Evolutionary conservation across 2,113 vertebrate genomes (phyloP).

Genomic region (Brachyhypopomus occidentalis): DNA sequence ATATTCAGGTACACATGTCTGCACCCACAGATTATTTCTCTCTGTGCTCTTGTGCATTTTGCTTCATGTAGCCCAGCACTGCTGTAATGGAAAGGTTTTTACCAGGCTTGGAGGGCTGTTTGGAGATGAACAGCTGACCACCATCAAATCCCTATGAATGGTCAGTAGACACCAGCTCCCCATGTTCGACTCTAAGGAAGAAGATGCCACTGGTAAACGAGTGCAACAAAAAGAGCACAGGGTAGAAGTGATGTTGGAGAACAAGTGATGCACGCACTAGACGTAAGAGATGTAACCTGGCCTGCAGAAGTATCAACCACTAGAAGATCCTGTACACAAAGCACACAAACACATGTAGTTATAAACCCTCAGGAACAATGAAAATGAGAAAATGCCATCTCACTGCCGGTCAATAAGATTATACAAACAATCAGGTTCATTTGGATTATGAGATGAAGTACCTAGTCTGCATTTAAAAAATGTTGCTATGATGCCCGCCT

Average conservation of each 20-base stretch:
- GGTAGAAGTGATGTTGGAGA: background rate
- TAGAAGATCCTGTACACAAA: constrained; percentile 73
- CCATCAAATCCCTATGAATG: constrained; percentile 85
- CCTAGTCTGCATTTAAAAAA: background rate
- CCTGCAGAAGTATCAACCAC: constrained; percentile 74
- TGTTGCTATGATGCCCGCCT: background rate
- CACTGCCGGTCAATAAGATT: background rate
- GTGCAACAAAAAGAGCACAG: background rate
- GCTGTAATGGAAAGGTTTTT: constrained; percentile 50
- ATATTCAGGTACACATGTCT: constrained; percentile 50
- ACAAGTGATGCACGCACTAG: constrained; percentile 66
- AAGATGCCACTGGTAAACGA: constrained; percentile 13
- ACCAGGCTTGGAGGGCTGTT: constrained; percentile 81
- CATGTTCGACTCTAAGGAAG: constrained; percentile 65
- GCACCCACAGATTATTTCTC: background rate
- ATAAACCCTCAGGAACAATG: background rate
- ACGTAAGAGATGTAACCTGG: constrained; percentile 71
- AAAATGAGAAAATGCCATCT: background rate
- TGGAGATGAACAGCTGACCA: constrained; percentile 86
- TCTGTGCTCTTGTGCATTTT: background rate
- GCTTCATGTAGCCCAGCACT: too few species aligned
- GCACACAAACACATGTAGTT: background rate
- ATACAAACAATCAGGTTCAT: background rate
- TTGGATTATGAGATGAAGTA: background rate
- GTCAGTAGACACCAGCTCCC: constrained; percentile 81